Base-by-base conservation (phyloP, 2,113 vertebrate genomes). In the Halcyon malimbica region DNA sequence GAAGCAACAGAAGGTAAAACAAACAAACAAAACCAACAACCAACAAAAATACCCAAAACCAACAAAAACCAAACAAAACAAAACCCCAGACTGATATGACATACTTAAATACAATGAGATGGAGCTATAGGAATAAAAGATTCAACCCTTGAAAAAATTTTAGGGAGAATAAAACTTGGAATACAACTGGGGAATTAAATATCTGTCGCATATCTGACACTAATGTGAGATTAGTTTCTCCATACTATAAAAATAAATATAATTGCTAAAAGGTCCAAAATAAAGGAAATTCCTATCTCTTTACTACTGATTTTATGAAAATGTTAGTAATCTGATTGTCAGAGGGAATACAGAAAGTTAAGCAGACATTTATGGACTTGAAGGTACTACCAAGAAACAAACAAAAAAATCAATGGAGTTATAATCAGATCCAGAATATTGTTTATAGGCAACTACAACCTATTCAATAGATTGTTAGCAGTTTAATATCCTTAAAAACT, bases 1-100 rank as follows among this genome's bases (percentile, higher is more conserved):
- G 18, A 64, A 85, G 17, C 8, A 35, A 69, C 3, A 28, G 23
- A 68, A n/a, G 4, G 6, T 16, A 3, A 68, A 21, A 4, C 15
- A 16, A 31, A 37, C 16, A 11, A 7, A 31, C 1, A 50, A 17
- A 1, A 0, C 5, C 1, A 6, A 13, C 3, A 69, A 35, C 46
- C 19, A 46, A 10, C 7, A 46, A 46, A 46, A 19, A 20, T 19
- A 46, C 46, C 46, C 46, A 20, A 46, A 46, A 19, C 46, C 23
- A 25, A 1, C 1, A 73, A 67, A 63, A 18, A 31, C 51, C 35
- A 41, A 18, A 37, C 9, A 4, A 3, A 51, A 16, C 17, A 81
- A 13, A 64, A 53, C 44, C 50, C 17, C 3, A 23, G 23, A n/a
- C 17, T 33, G 13, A 14, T 35, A 23, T 60, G 18, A 35, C 28